phyloP scores from a whole-genome alignment of 23 tunicate species.

The Styela clava region DNA sequence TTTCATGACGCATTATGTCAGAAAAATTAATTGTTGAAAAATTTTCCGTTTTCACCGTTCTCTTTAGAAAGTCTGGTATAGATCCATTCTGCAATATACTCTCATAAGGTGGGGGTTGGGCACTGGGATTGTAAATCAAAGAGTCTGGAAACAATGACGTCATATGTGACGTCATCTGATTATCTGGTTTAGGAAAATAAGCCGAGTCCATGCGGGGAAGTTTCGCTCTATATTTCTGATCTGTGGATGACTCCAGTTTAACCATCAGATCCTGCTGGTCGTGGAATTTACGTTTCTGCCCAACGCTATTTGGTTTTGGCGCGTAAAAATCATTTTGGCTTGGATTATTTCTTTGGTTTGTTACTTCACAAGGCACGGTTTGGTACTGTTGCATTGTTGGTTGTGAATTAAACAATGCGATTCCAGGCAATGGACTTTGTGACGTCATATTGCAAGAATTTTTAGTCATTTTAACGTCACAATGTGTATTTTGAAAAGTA shows the following conservation, averaged over 20 bases:
- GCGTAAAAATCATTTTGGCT: not conserved
- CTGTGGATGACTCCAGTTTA: not conserved
- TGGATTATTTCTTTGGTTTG: not conserved
- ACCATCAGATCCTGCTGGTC: not conserved
- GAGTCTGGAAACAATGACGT: not conserved
- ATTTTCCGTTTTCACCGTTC: not conserved
- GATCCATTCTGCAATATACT: not conserved
- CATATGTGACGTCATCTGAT: not conserved
- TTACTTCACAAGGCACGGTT: not conserved
- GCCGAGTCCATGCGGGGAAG: not conserved
- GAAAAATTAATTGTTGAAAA: constrained; percentile 1
- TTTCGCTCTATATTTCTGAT: not conserved
- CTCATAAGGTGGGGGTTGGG: not conserved
- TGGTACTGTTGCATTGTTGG: not conserved
- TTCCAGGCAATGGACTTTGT: constrained; percentile 11
- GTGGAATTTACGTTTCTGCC: constrained; percentile 4
- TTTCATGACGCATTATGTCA: not conserved
- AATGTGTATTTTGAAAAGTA: not conserved
- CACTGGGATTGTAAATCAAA: not conserved
- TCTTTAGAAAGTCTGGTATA: constrained; percentile 5
- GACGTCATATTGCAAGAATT: not conserved
- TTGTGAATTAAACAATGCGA: constrained; percentile 8
- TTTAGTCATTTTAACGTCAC: constrained; percentile 3
- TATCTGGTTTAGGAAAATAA: not conserved
- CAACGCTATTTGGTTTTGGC: not conserved